phyloP scores from a whole-genome alignment of 2,797 vertebrate species.

The Takifugu ocellatus region DNA sequence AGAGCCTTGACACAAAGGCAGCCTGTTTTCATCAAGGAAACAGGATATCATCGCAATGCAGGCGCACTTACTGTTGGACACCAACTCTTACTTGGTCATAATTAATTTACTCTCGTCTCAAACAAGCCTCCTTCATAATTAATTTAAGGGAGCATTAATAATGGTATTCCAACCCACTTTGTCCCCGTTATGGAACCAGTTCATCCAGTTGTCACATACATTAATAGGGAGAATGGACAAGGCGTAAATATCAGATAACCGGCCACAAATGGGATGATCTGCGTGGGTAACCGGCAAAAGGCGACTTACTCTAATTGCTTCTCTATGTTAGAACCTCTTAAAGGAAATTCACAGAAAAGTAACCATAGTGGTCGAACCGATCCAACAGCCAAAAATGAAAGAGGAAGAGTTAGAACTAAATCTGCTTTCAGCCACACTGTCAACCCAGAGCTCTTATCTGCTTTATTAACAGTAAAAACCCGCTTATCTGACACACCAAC shows the following conservation, averaged over 20 bases:
- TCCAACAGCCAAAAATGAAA: conserved; percentile 29
- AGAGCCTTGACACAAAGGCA: conserved; percentile 5
- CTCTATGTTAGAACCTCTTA: too few relatives aligned
- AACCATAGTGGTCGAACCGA: not conserved
- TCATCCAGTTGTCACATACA: conserved; percentile 15
- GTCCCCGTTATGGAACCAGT: conserved; percentile 11
- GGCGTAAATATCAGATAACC: not conserved
- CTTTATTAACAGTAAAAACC: too few relatives aligned
- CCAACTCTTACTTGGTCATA: conserved; percentile 60
- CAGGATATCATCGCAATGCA: conserved; percentile 25
- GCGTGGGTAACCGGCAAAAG: not conserved
- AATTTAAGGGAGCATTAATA: conserved; percentile 28
- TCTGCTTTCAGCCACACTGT: too few relatives aligned
- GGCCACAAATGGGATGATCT: not conserved
- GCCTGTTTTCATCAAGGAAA: conserved; percentile 40
- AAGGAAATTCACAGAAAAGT: not conserved
- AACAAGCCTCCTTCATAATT: conserved; percentile 41
- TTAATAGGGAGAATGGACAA: not conserved
- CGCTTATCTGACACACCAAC: not conserved
- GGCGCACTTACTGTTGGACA: conserved; percentile 15
- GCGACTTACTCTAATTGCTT: not conserved
- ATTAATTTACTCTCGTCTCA: conserved; percentile 54
- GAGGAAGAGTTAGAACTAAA: conserved; percentile 36
- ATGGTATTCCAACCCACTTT: not conserved
- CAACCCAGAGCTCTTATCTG: not conserved